phyloP scores from a whole-genome alignment of 1,140 invertebrate species.

The Orchesella cincta region DNA sequence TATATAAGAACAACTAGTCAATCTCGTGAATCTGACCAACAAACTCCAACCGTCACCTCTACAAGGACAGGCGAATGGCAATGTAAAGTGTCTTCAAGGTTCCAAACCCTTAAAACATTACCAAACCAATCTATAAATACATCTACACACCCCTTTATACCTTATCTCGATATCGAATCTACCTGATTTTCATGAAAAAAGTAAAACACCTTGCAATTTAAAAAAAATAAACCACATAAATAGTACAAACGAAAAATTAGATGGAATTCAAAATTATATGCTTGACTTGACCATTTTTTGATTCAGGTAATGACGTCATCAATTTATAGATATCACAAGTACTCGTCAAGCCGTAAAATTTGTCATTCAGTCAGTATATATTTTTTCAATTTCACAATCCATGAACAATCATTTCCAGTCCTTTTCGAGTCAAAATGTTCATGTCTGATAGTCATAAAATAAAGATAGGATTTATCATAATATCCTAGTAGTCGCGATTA shows the following conservation, averaged over 20 bases:
- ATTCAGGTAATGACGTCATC: constrained; percentile 5
- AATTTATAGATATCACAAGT: background rate
- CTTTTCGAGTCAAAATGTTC: no score
- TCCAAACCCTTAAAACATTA: background rate
- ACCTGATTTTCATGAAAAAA: background rate
- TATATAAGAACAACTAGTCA: no score
- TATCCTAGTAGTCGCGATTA: no score
- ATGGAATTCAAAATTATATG: background rate
- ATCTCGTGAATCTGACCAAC: no score
- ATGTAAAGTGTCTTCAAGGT: no score
- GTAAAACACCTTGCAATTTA: background rate
- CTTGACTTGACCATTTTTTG: background rate
- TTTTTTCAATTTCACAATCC: background rate
- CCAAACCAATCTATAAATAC: background rate
- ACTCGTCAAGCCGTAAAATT: background rate
- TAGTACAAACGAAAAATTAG: background rate
- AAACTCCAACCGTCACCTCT: no score
- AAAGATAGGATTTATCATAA: no score
- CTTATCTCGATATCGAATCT: background rate
- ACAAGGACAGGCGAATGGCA: no score
- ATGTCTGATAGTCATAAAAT: no score
- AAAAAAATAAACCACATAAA: background rate
- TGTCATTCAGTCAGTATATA: background rate
- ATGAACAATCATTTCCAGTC: background rate
- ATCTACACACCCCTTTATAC: no score